Base-by-base conservation (phyloP, 2,888 invertebrate genomes). In the Athalia circularis region DNA sequence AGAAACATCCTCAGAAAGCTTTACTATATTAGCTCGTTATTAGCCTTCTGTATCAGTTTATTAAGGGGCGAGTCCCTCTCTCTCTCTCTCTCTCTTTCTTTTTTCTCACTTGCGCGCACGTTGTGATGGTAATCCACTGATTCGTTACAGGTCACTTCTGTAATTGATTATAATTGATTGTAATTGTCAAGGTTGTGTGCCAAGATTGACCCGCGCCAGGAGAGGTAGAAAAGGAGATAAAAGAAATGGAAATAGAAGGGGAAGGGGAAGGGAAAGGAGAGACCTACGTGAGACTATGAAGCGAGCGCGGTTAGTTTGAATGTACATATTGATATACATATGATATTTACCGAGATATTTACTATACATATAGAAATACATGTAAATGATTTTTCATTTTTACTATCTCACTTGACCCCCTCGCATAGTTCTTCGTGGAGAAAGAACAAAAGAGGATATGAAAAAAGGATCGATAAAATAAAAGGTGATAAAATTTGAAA, bases 111-210 rank as follows among this genome's bases (percentile, higher is more conserved):
- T 29, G 29, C 29, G 29, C 29, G 29, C 29, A 29, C 29, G 29
- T 29, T 29, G 29, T 29, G 29, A 54, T 45, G 45, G 9, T 11
- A 68, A 68, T 52, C 9, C 54, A 68, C 15, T 54, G 52, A 68
- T 68, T 70, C 59, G 57, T 57, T 57, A 57, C 57, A 45, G 59
- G 15, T 70, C 70, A 70, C 70, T 13, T 57, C 57, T 59, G 43
- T 72, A 72, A 72, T 72, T 72, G 59, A 72, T 47, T 47, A 9
- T 72, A 43, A 59, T 72, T 72, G 59, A 72, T 59, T 59, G 47
- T 72, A 72, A 59, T 59, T 72, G 72, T 59, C 72, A 72, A 57
- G 57, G 57, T 72, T 72, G 59, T 72, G 6, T 9, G n/a, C 47
- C 47, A 7, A 43, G 54, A 59, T 70, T 59, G 54, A 54, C 43